A percentile compares a stretch with the other conserved stretches of the same genome.
phyloP scores from a whole-genome alignment of 2,888 invertebrate genomes.

The Sturmia bella region DNA sequence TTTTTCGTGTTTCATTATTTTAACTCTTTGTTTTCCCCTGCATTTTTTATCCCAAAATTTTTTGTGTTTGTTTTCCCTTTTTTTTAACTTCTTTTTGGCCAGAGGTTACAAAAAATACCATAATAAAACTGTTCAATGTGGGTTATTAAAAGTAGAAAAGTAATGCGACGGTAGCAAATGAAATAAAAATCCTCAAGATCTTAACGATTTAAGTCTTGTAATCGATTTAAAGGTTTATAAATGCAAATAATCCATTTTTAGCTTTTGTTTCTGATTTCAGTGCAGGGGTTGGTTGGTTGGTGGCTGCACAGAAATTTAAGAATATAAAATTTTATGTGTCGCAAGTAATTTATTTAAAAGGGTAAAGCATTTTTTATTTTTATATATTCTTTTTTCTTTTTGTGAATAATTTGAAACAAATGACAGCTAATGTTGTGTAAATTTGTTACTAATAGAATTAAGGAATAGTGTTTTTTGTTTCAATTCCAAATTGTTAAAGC shows the following conservation, averaged over 20 bases:
- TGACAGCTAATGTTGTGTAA: constrained; percentile 67
- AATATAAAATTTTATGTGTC: constrained; percentile 38
- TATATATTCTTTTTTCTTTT: constrained; percentile 17
- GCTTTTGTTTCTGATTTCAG: background rate
- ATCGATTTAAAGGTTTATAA: constrained; percentile 65
- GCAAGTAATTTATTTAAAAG: constrained; percentile 55
- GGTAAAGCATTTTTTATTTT: background rate
- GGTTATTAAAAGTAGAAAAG: constrained; percentile 70
- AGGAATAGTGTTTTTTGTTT: constrained; percentile 14
- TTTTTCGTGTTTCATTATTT: constrained; percentile 67
- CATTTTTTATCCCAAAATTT: constrained; percentile 41
- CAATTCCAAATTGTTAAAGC: background rate
- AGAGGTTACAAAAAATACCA: background rate
- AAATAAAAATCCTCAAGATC: constrained; percentile 37
- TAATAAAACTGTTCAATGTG: constrained; percentile 56
- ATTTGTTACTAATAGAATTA: constrained; percentile 48
- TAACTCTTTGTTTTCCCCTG: constrained; percentile 62
- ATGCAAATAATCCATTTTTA: constrained; percentile 58
- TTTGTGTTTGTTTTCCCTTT: constrained; percentile 17
- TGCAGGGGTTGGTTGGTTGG: background rate
- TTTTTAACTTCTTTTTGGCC: constrained; percentile 44
- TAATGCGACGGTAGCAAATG: constrained; percentile 35
- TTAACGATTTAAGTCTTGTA: constrained; percentile 52
- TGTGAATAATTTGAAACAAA: constrained; percentile 55
- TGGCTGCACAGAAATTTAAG: constrained; percentile 21